These are phyloP conservation scores for Patella ulyssiponensis DNA, from an alignment of 2,888 invertebrate species.

Conservation along the genomic window DNA sequence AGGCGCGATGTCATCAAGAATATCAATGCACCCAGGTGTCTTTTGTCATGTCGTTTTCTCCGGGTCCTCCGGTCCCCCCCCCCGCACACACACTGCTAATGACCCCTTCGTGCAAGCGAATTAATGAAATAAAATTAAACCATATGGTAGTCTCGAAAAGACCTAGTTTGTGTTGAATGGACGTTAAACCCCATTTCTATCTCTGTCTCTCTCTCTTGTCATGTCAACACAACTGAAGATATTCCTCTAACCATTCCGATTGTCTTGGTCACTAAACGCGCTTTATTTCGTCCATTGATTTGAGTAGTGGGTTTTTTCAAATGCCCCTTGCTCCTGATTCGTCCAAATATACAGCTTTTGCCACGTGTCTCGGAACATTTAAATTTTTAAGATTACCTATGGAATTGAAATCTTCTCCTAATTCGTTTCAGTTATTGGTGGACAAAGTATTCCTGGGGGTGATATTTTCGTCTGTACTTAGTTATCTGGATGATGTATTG, in stretches of 20 bases:
- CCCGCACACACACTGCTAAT: no score
- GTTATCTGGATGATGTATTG: no score
- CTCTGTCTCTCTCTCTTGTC: no score
- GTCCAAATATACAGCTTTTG: conserved; percentile 32
- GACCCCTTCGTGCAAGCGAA: background rate
- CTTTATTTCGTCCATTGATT: conserved; percentile 37
- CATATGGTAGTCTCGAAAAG: no score
- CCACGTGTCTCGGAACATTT: conserved; percentile 34
- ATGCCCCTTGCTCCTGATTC: conserved; percentile 20
- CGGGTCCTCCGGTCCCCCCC: no score
- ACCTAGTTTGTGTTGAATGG: no score
- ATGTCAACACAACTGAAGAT: background rate
- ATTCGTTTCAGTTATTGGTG: conserved; percentile 39
- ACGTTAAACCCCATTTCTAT: no score
- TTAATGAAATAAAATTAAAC: no score
- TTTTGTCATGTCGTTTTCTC: conserved; percentile 13
- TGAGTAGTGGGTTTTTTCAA: conserved; percentile 39
- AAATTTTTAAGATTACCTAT: conserved; percentile 38
- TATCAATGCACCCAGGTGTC: conserved; percentile 22
- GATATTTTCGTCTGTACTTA: conserved; percentile 26
- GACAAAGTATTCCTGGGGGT: conserved; percentile 32
- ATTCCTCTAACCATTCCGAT: conserved; percentile 30
- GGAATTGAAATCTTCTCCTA: conserved; percentile 34
- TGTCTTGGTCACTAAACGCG: conserved; percentile 30
- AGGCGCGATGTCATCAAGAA: conserved; percentile 12